Evolutionary conservation across 2,113 vertebrate genomes (phyloP).

Genomic region (Atractosteus spatula): DNA sequence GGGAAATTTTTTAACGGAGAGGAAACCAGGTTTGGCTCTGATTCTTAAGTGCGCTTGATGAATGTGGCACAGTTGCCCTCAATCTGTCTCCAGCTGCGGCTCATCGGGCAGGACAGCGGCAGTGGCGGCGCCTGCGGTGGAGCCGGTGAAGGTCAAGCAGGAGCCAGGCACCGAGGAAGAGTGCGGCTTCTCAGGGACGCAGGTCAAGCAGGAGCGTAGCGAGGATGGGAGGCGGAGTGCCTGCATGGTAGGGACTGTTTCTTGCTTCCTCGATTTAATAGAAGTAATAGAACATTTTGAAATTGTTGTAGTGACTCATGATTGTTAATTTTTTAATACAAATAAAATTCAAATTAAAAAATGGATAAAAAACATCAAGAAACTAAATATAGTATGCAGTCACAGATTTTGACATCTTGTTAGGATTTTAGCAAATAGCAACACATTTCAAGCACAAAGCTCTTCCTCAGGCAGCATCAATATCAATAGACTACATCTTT

Average conservation of each 20-base stretch:
- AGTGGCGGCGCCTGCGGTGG: slow-evolving; percentile 66
- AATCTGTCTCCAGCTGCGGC: slow-evolving; percentile 70
- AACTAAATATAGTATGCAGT: too few species aligned
- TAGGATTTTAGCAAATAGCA: too few species aligned
- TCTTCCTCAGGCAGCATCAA: too few species aligned
- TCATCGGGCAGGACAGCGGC: slow-evolving; percentile 78
- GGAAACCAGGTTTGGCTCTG: not conserved
- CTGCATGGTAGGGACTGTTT: slow-evolving; percentile 81
- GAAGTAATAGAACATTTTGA: too few species aligned
- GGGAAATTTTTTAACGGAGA: not conserved
- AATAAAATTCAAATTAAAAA: too few species aligned
- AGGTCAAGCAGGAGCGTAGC: slow-evolving; percentile 79
- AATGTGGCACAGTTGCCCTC: slow-evolving; percentile 28
- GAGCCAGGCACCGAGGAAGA: slow-evolving; percentile 89
- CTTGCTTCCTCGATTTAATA: too few species aligned
- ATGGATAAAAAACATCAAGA: too few species aligned
- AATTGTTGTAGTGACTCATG: too few species aligned
- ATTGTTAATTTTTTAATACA: too few species aligned
- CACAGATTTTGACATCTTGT: too few species aligned
- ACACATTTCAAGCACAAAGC: too few species aligned
- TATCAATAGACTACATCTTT: too few species aligned
- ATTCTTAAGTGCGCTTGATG: not conserved
- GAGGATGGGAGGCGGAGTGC: slow-evolving; percentile 88
- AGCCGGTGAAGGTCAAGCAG: slow-evolving; percentile 89
- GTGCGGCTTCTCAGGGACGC: slow-evolving; percentile 77